Evolutionary conservation across 2,888 invertebrate genomes (phyloP).

Genomic region (Pristionchus fissidentatus): DNA sequence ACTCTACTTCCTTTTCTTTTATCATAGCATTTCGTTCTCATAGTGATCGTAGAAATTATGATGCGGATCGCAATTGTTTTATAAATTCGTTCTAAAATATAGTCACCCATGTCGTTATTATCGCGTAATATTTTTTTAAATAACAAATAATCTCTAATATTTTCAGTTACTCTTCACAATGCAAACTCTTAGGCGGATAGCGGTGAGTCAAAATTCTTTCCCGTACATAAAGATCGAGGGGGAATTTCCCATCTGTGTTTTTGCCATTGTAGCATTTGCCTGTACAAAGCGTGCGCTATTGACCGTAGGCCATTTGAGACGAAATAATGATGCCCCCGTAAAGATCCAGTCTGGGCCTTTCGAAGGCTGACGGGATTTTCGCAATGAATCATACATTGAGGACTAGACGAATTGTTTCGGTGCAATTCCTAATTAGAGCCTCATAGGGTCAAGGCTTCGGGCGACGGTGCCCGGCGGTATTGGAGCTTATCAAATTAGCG

Average conservation of each 20-base stretch:
- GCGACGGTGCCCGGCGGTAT: too few species aligned
- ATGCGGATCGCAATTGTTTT: too few species aligned
- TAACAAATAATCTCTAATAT: too few species aligned
- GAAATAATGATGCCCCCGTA: slow-evolving; percentile 23
- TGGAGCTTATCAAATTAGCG: slow-evolving; percentile 7
- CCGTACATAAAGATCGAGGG: background rate
- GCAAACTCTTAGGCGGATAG: background rate
- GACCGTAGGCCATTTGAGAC: slow-evolving; percentile 10
- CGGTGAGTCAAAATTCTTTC: background rate
- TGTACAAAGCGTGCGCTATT: background rate
- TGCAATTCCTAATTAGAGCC: background rate
- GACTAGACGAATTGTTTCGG: background rate
- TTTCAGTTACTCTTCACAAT: background rate
- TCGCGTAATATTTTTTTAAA: background rate
- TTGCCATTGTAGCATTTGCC: background rate
- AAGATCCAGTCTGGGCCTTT: slow-evolving; percentile 15
- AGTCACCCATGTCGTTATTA: background rate
- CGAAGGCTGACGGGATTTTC: background rate
- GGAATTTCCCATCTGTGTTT: background rate
- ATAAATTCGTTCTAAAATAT: too few species aligned
- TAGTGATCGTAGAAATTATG: too few species aligned
- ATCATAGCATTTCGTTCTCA: background rate
- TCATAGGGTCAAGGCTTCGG: background rate
- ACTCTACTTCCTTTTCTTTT: background rate
- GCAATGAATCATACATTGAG: background rate